Evolutionary conservation across 2,797 vertebrate species (phyloP).

Genomic region (Microctenopoma steveboyesi): DNA sequence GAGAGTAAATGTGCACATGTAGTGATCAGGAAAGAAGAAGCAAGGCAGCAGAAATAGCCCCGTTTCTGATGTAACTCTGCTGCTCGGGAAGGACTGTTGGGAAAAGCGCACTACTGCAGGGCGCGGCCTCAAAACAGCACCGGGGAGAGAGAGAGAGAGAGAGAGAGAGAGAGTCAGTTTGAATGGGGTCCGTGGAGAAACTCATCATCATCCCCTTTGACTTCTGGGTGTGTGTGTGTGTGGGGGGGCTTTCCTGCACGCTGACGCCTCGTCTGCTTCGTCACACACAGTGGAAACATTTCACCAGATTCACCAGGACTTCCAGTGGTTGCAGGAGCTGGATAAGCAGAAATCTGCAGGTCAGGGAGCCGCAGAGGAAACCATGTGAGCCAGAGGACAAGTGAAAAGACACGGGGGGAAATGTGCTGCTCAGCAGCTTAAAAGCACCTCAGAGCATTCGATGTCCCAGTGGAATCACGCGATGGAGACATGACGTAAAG

Average conservation of each 20-base stretch:
- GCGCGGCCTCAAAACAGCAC: slow-evolving; percentile 45
- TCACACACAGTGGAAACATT: slow-evolving; percentile 20
- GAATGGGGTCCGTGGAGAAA: slow-evolving; percentile 18
- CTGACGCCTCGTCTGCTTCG: slow-evolving; percentile 30
- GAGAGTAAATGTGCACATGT: too few relatives aligned
- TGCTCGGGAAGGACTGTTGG: slow-evolving; percentile 38
- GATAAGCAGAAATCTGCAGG: slow-evolving; percentile 31
- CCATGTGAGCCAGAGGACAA: slow-evolving; percentile 6
- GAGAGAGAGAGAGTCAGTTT: slow-evolving; percentile 4
- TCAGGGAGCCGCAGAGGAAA: too few relatives aligned
- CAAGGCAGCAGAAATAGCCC: neutral
- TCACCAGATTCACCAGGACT: neutral
- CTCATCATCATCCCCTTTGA: slow-evolving; percentile 29
- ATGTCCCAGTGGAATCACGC: neutral
- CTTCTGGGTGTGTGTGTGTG: neutral
- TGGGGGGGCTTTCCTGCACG: too few relatives aligned
- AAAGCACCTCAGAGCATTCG: neutral
- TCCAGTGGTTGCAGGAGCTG: slow-evolving; percentile 12
- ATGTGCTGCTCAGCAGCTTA: slow-evolving; percentile 15
- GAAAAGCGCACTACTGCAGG: slow-evolving; percentile 53
- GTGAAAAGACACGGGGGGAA: neutral
- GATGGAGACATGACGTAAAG: neutral
- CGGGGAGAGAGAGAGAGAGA: neutral
- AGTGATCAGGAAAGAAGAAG: neutral
- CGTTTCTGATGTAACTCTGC: slow-evolving; percentile 2